Conservation (phyloP, 2,797 vertebrate species). For the Rhynchonycteris naso region DNA sequence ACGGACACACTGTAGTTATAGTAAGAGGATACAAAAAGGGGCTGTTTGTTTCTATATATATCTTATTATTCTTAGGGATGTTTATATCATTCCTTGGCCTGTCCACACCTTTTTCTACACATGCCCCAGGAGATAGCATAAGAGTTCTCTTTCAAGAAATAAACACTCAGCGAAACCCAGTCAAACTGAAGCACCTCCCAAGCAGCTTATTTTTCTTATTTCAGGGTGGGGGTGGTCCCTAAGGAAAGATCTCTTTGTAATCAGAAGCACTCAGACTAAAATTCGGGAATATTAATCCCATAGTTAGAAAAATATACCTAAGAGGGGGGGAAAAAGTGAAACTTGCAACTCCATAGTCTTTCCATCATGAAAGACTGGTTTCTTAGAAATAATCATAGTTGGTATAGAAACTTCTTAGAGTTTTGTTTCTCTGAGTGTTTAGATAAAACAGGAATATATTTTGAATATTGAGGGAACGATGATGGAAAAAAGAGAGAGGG, state of each 20-base stretch:
- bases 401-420: neutral
- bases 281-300: neutral
- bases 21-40: slow-evolving; percentile 60
- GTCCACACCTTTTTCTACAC: slow-evolving; percentile 64
- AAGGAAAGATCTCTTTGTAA: slow-evolving; percentile 33
- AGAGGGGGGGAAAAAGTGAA: neutral
- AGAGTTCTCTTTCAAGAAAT: slow-evolving; percentile 21
- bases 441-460: neutral
- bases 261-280: slow-evolving; percentile 17
- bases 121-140: slow-evolving; percentile 22
- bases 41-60: slow-evolving; percentile 38
- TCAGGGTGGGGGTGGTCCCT: neutral
- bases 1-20: no score
- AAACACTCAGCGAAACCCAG: slow-evolving; percentile 57
- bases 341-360: neutral
- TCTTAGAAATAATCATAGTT: neutral
- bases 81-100: slow-evolving; percentile 65
- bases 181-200: slow-evolving; percentile 42
- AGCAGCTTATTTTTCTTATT: slow-evolving; percentile 44
- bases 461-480: neutral
- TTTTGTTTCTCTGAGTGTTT: neutral
- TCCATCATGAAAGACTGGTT: neutral
- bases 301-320: slow-evolving; percentile 1
- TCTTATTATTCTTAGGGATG: slow-evolving; percentile 57
- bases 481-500: neutral